phyloP scores from a whole-genome alignment of 2,113 vertebrate genomes.

The Scartelaos histophorus region DNA sequence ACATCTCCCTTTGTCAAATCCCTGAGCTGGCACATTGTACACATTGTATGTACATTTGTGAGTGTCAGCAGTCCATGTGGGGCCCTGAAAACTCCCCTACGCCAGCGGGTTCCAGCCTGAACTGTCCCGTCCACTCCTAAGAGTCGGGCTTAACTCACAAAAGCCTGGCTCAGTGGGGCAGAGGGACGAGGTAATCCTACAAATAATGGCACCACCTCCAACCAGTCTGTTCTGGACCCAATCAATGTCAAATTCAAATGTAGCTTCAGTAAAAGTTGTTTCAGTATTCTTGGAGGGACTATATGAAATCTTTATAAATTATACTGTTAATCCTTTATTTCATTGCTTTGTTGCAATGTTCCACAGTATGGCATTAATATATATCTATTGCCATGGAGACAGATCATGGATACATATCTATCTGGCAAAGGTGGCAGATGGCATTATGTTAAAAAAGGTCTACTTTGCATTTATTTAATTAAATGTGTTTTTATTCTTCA shows the following conservation, averaged over 20 bases:
- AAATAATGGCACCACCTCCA: constrained; percentile 59
- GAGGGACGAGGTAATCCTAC: constrained; percentile 63
- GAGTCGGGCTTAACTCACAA: constrained; percentile 74
- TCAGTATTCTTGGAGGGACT: no score
- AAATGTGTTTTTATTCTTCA: no score
- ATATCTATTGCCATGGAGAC: not conserved
- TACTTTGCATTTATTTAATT: no score
- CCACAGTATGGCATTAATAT: not conserved
- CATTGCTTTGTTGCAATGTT: not conserved
- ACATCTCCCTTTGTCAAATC: constrained; percentile 44
- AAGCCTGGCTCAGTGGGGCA: constrained; percentile 70
- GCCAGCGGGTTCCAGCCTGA: constrained; percentile 71
- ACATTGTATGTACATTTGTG: constrained; percentile 26
- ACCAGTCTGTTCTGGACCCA: constrained; percentile 71
- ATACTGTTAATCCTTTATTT: no score
- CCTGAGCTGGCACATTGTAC: constrained; percentile 70
- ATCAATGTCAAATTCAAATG: constrained; percentile 12
- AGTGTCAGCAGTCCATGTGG: constrained; percentile 70
- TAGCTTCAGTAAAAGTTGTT: not conserved
- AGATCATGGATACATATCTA: not conserved
- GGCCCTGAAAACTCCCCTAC: constrained; percentile 68
- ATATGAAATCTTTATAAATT: no score
- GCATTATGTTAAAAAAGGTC: no score
- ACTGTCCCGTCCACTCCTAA: constrained; percentile 43
- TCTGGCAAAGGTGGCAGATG: not conserved